These are phyloP conservation scores for Gambusia affinis DNA, from an alignment of 2,113 vertebrate species.

Conservation along the genomic window DNA sequence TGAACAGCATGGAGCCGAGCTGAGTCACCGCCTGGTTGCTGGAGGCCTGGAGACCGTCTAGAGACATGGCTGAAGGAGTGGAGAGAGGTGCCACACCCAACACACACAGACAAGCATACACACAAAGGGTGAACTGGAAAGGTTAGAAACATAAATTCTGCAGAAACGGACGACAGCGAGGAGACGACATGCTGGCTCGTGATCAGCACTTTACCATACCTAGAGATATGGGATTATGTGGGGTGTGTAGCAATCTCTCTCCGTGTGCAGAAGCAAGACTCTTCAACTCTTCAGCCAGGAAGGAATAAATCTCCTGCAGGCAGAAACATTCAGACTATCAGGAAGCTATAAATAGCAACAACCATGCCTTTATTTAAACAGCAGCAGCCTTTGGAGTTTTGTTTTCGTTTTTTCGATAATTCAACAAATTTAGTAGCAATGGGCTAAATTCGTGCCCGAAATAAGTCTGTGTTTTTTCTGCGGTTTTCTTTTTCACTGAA, in stretches of 20 bases:
- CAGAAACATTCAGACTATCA: constrained; percentile 17
- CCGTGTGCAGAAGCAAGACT: constrained; percentile 85
- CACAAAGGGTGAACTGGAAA: not conserved
- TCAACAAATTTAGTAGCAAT: constrained; percentile 38
- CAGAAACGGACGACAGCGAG: not conserved
- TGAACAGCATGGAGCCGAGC: constrained; percentile 98
- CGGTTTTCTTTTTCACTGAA: not conserved
- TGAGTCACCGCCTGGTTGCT: constrained; percentile 84
- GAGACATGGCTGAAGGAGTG: constrained; percentile 86
- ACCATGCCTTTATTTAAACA: constrained; percentile 52
- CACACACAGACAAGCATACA: not conserved
- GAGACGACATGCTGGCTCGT: fast-evolving
- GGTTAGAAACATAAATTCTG: not conserved
- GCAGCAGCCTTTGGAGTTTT: constrained; percentile 17
- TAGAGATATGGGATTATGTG: constrained; percentile 95
- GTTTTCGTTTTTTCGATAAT: constrained; percentile 47
- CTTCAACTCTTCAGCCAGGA: constrained; percentile 89
- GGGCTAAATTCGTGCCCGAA: not conserved
- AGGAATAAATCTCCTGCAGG: constrained; percentile 89
- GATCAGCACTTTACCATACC: constrained; percentile 77
- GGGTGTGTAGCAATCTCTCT: constrained; percentile 90
- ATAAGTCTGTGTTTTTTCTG: not conserved
- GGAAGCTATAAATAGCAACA: constrained; percentile 30
- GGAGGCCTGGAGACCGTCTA: constrained; percentile 82
- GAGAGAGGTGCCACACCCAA: constrained; percentile 17